Base-by-base conservation (phyloP, 2,113 vertebrate species). In the Falco punctatus region DNA sequence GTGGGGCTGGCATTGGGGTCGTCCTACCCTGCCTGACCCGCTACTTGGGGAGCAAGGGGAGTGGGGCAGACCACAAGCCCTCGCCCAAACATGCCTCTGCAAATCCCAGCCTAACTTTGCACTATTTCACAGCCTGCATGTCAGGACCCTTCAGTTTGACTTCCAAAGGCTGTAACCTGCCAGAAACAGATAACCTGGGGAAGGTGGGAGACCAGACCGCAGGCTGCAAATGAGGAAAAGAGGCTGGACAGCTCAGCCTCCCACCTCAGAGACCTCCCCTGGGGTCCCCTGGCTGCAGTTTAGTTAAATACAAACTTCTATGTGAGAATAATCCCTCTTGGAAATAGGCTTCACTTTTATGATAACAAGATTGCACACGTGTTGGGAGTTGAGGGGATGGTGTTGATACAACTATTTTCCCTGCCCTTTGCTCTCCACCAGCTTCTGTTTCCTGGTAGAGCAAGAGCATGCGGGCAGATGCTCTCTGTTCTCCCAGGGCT, bases 401-500 rank as follows among this genome's bases (percentile, higher is more conserved):
- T 38, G 32, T 15, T 49, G 52, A 18, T 55, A 30, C 7, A 64
- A 14, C 15, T 11, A 4, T 42, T 65, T 72, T 10, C 17, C 18
- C 27, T 52, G 18, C 13, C 48, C 7, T 72, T 75, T 48, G 27
- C 52, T 49, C 26, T 78, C 26, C 26, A 18, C 17, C 15, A 16
- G 0, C 14, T 58, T 73, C 28, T 78, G 0, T 66, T 61, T 10
- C 4, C 22, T 52, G 46, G 9, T 20, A 11, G 21, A 82, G 52
- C 48, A 26, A 32, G 18, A 66, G 18, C 14, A 2, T 2, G 13
- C 6, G 33, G 59, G 27, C 19, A 86, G 57, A 14, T 21, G 26
- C 28, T 81, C 0, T 0, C 23, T 11, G 5, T 13, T 78, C 13
- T 8, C 2, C 1, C 0, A 0, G 17, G 21, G 10, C 86, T 72